Evolutionary conservation across 2,113 vertebrate genomes (phyloP).

Genomic region (Globicephala melas): DNA sequence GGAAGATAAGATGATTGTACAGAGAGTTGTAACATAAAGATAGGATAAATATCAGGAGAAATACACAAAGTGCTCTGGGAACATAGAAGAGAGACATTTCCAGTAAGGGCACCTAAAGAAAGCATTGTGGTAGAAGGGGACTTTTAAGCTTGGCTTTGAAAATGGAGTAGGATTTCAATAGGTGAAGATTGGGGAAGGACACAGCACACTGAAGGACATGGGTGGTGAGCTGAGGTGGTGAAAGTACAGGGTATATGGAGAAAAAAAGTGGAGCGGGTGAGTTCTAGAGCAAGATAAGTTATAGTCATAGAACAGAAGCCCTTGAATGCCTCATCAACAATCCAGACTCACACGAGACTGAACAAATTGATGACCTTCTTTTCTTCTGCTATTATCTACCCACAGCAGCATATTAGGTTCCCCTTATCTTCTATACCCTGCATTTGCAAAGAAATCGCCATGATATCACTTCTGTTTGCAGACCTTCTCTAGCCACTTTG

Average conservation of each 20-base stretch:
- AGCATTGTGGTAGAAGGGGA: background rate
- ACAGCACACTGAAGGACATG: background rate
- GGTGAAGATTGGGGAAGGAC: background rate
- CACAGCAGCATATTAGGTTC: background rate
- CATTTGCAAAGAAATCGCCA: constrained; percentile 27
- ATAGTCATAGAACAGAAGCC: background rate
- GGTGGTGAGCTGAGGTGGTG: background rate
- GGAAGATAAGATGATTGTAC: background rate
- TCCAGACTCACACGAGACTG: background rate
- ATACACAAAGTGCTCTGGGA: background rate
- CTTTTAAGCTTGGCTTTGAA: background rate
- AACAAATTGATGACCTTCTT: background rate
- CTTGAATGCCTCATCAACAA: background rate
- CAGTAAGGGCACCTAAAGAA: background rate
- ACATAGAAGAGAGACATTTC: background rate
- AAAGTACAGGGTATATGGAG: background rate
- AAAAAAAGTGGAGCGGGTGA: background rate
- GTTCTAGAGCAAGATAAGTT: background rate
- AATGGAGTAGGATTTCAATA: background rate
- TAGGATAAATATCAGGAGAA: background rate
- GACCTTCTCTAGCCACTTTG: background rate
- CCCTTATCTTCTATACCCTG: constrained; percentile 26
- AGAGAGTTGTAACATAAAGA: background rate
- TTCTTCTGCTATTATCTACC: background rate
- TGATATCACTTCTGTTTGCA: background rate